Evolutionary conservation across 2,113 vertebrate species (phyloP), one percentile per base, ranked within the genome.

Genomic region (Pampusana beccarii): DNA sequence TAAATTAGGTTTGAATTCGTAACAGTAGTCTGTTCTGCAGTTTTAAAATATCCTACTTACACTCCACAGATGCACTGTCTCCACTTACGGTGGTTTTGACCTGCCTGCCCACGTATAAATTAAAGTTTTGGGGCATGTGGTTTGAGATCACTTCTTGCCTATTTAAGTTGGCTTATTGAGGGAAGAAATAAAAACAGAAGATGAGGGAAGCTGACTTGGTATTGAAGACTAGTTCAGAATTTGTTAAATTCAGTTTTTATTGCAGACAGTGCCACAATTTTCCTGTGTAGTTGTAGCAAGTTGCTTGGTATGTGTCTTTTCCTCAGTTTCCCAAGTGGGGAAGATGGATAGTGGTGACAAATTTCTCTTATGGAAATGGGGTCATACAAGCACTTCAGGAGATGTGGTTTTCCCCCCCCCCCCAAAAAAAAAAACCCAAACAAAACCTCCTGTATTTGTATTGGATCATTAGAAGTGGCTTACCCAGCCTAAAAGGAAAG

Each of bases 11-110:
- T 66, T 66, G 51, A 66, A 23, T 65, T 50, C 12, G 9, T 33
- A 31, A 40, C 5, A 17, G 3, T 50, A 66, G 15, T 33, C 16
- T 50, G 7, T 77, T 65, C 15, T 24, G 26, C 26, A 53, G 13
- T 62, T 91, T 23, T 17, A 31, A 54, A 94, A n/a, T 73, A n/a
- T 4, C 2, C 15, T 31, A 17, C 18, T 10, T 60, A 2, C 4
- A 24, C 6, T 51, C 57, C 1, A 4, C 51, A 31, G 48, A 15
- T 13, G 1, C 5, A 5, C 1, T 31, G 9, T 69, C 18, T 66
- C 4, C 8, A 34, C 5, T 26, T 54, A 0, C 15, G 31, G 11
- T 38, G 5, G 6, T 66, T 80, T 77, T 34, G 16, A 28, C n/a
- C 60, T 80, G 24, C 10, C 18, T 70, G n/a, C 16, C 46, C 15